phyloP scores from a whole-genome alignment of 2,797 vertebrate species.

The Pseudopleuronectes americanus region DNA sequence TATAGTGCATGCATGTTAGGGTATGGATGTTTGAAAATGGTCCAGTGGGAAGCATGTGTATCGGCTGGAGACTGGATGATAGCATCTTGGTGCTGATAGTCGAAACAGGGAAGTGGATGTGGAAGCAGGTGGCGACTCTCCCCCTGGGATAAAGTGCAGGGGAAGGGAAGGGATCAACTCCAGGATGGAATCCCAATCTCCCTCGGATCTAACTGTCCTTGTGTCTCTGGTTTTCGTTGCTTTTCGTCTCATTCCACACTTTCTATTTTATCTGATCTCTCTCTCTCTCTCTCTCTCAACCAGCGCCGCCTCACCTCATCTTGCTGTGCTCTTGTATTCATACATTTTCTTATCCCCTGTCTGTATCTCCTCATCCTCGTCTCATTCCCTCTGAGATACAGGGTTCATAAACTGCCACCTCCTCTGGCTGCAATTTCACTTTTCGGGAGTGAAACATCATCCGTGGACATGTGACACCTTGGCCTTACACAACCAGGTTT shows the following conservation, averaged over 20 bases:
- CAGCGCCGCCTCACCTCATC: slow-evolving; percentile 47
- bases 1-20: slow-evolving; percentile 30
- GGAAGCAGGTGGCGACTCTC: slow-evolving; percentile 52
- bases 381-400: slow-evolving; percentile 44
- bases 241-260: slow-evolving; percentile 42
- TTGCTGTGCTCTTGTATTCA: slow-evolving; percentile 64
- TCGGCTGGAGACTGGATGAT: slow-evolving; percentile 22
- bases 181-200: slow-evolving; percentile 65
- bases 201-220: slow-evolving; percentile 60
- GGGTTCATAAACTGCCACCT: slow-evolving; percentile 53
- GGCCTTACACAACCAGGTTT: slow-evolving; percentile 40
- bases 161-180: slow-evolving; percentile 59
- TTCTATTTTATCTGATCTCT: slow-evolving; percentile 63
- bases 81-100: slow-evolving; percentile 37
- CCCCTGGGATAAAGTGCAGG: slow-evolving; percentile 43
- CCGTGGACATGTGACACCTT: slow-evolving; percentile 36
- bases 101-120: slow-evolving; percentile 52
- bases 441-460: slow-evolving; percentile 20
- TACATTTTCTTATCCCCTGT: slow-evolving; percentile 55
- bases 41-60: slow-evolving; percentile 17
- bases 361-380: slow-evolving; percentile 53
- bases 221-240: slow-evolving; percentile 58
- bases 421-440: slow-evolving; percentile 29
- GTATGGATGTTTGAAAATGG: slow-evolving; percentile 45
- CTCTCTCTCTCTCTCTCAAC: slow-evolving; percentile 23